Conservation (phyloP, 23 tunicate genomes). For the Styela plicata region DNA sequence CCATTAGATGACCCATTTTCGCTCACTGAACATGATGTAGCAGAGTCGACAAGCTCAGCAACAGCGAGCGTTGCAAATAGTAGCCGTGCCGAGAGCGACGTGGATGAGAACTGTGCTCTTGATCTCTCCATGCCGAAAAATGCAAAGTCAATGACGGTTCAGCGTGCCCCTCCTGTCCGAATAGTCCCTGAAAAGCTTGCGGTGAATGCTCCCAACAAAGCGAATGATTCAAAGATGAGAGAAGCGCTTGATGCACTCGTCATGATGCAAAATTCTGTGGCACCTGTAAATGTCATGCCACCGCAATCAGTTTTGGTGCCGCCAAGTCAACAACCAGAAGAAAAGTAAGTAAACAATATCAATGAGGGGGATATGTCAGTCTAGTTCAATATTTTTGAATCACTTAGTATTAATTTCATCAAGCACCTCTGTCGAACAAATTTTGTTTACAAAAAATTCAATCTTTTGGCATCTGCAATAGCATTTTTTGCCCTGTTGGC, state of each 20-base stretch:
- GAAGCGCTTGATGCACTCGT: conserved; percentile 30
- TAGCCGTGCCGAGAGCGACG: background rate
- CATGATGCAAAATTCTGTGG: conserved; percentile 3
- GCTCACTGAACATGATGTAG: conserved; percentile 4
- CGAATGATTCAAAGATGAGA: conserved; percentile 11
- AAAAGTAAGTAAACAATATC: background rate
- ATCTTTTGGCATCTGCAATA: too few species aligned
- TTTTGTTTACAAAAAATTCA: too few species aligned
- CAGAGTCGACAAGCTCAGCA: background rate
- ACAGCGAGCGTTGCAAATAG: conserved; percentile 10
- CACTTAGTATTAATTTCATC: too few species aligned
- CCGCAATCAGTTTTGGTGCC: background rate
- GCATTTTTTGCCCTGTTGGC: too few species aligned
- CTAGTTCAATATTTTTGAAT: too few species aligned
- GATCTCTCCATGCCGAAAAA: conserved; percentile 32
- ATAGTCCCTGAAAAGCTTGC: background rate
- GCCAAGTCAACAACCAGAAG: background rate
- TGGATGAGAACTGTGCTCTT: conserved; percentile 27
- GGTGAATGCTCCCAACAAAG: background rate
- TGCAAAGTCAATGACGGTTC: background rate
- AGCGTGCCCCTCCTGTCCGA: background rate
- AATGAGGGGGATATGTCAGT: too few species aligned
- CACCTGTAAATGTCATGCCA: background rate
- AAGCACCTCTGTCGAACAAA: too few species aligned
- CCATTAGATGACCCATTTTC: conserved; percentile 11